phyloP scores from a whole-genome alignment of 2,113 vertebrate genomes.

The Eulacestoma nigropectus region DNA sequence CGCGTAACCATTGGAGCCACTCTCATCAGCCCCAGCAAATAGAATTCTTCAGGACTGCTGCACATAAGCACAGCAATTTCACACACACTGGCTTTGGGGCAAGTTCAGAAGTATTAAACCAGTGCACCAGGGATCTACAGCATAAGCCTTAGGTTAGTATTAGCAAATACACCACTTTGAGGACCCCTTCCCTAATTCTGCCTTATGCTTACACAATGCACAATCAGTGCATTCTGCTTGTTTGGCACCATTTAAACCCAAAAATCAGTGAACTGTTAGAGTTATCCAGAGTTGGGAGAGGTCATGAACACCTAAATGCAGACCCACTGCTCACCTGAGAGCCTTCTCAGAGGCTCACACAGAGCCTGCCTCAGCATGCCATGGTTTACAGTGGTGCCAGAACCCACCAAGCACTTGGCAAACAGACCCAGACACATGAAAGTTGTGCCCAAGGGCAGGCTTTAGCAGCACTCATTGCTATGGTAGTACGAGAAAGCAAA shows the following conservation, averaged over 20 bases:
- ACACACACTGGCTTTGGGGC: not conserved
- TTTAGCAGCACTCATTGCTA: not conserved
- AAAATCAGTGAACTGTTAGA: not conserved
- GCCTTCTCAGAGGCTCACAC: not conserved
- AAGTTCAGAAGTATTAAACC: not conserved
- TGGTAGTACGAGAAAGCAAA: not conserved
- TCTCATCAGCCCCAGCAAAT: not conserved
- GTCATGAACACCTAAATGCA: not conserved
- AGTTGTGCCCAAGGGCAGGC: not conserved
- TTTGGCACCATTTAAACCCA: not conserved
- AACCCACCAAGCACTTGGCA: not conserved
- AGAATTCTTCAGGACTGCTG: not conserved
- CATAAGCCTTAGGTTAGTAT: not conserved
- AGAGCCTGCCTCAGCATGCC: not conserved
- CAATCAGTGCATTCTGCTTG: not conserved
- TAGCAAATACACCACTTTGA: not conserved
- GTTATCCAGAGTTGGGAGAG: not conserved
- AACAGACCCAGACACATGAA: not conserved
- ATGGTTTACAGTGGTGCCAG: not conserved
- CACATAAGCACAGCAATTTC: not conserved
- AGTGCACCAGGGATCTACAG: not conserved
- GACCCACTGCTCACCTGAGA: not conserved
- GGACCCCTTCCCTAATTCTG: not conserved
- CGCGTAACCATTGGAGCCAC: accelerated
- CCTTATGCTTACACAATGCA: not conserved